These are phyloP conservation scores for Nothocercus julius DNA, from an alignment of 2,113 vertebrate species.

Conservation along the genomic window DNA sequence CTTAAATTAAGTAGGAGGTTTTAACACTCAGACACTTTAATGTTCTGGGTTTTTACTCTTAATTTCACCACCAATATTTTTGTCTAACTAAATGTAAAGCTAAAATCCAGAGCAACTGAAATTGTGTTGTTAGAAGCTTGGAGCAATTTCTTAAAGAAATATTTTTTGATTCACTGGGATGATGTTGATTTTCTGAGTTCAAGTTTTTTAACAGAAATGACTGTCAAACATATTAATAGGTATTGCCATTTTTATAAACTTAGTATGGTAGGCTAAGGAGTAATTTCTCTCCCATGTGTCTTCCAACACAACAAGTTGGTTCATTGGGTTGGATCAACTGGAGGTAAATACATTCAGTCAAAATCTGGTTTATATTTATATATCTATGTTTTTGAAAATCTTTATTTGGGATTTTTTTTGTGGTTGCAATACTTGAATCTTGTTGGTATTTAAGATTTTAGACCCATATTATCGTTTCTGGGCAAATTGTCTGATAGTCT, in stretches of 20 bases:
- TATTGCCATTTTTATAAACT: background rate
- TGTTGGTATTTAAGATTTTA: background rate
- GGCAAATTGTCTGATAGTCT: background rate
- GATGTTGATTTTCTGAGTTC: background rate
- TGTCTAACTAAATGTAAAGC: background rate
- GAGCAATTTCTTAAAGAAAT: background rate
- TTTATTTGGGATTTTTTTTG: background rate
- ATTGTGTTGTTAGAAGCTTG: background rate
- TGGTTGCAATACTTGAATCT: background rate
- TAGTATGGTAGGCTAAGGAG: background rate
- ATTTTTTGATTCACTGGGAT: background rate
- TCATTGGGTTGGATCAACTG: background rate
- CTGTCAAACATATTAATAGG: background rate
- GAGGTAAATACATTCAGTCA: background rate
- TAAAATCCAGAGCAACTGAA: background rate
- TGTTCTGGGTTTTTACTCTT: background rate
- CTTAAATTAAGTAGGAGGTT: background rate
- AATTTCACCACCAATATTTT: background rate
- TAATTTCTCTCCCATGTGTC: background rate
- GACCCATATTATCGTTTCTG: background rate
- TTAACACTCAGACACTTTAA: background rate
- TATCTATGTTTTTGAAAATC: background rate
- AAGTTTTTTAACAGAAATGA: background rate
- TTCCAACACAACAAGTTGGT: background rate
- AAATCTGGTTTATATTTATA: background rate